Percentiles rank a stretch among this genome's conserved stretches.
Conservation (phyloP, 2,113 vertebrate genomes). For the Nannospalax galili region DNA sequence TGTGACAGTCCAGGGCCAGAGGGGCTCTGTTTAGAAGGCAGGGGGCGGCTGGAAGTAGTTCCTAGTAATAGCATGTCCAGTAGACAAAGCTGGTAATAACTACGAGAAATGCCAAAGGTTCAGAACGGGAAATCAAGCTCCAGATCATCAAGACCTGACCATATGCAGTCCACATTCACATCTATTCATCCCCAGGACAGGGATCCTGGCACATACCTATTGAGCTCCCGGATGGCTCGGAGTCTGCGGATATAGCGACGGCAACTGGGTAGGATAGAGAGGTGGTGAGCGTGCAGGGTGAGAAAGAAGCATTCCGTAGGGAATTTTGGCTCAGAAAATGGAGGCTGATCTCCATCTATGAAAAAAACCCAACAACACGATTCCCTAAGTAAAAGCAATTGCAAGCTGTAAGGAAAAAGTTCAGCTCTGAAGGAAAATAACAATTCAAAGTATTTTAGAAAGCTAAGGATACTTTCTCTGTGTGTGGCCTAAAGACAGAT, state of each 20-base stretch:
- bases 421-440: not conserved
- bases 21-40: not conserved
- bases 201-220: slow-evolving; percentile 87
- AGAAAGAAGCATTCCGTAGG: slow-evolving; percentile 99
- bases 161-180: too few relatives aligned
- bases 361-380: slow-evolving; percentile 31
- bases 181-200: too few relatives aligned
- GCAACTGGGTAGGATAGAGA: slow-evolving; percentile 97
- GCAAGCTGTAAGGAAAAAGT: not conserved
- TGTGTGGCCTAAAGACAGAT: not conserved
- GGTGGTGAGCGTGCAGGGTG: slow-evolving; percentile 96
- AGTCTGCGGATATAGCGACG: slow-evolving; percentile 97
- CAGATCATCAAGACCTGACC: not conserved
- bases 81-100: not conserved
- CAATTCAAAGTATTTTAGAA: too few relatives aligned
- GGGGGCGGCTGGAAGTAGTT: not conserved
- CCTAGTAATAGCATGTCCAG: not conserved
- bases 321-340: slow-evolving; percentile 97
- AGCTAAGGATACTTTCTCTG: not conserved
- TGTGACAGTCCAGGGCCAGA: not conserved
- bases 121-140: not conserved
- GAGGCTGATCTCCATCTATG: slow-evolving; percentile 90
- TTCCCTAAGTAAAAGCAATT: not conserved
- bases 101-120: not conserved
- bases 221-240: slow-evolving; percentile 96